Evolutionary conservation across 1,140 invertebrate genomes (phyloP).

Genomic region (Subanguina moxae): DNA sequence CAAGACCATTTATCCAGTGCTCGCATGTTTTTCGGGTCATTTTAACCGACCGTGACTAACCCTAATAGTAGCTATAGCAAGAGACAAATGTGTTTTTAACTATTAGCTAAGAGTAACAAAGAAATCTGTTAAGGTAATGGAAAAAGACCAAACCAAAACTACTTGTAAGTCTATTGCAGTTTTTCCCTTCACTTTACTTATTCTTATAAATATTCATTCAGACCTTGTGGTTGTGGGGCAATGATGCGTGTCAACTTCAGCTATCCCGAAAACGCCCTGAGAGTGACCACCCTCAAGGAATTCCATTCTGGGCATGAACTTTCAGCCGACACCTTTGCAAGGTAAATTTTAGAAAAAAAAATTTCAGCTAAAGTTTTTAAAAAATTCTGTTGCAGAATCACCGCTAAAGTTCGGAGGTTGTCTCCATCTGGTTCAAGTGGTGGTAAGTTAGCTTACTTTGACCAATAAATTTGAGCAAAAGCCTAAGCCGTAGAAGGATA

Average conservation of each 20-base stretch:
- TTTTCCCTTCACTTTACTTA: too few species aligned
- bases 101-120: too few species aligned
- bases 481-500: too few species aligned
- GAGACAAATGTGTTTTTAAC: too few species aligned
- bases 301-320: constrained; percentile 4
- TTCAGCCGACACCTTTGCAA: constrained; percentile 1
- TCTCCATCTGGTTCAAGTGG: background rate
- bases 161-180: constrained; percentile 22
- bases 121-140: constrained; percentile 47
- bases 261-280: background rate
- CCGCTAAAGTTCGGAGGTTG: background rate
- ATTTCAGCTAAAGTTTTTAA: too few species aligned
- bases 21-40: too few species aligned
- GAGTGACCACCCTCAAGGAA: constrained; percentile 5
- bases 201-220: too few species aligned
- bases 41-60: too few species aligned
- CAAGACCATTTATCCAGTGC: too few species aligned
- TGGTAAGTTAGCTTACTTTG: background rate
- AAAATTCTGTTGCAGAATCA: background rate
- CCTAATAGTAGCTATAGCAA: too few species aligned
- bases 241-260: constrained; percentile 51
- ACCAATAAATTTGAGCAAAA: too few species aligned
- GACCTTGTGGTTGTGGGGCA: constrained; percentile 47
- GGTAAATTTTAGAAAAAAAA: too few species aligned
- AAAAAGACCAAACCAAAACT: constrained; percentile 54